phyloP scores from a whole-genome alignment of 2,797 vertebrate species.

The Loris lydekkerianus region DNA sequence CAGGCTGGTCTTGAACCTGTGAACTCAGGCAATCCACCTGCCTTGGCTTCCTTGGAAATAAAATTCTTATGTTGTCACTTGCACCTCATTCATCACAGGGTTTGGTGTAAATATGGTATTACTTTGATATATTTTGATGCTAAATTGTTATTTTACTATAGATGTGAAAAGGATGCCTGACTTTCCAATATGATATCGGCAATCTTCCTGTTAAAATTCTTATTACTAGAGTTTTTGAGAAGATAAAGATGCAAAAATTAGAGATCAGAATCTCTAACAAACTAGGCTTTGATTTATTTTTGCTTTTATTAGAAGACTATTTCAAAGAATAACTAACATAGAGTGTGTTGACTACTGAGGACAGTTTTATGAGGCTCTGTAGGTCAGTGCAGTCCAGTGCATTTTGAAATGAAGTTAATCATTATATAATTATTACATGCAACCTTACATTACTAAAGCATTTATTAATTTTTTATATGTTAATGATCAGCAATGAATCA shows the following conservation, averaged over 20 bases:
- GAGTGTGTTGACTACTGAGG: background rate
- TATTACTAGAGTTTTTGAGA: background rate
- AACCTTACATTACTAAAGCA: background rate
- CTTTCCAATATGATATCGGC: background rate
- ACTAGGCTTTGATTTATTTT: background rate
- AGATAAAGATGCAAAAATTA: background rate
- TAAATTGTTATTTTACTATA: background rate
- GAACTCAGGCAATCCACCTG: too few species aligned
- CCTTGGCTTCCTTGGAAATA: background rate
- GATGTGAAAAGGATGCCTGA: background rate
- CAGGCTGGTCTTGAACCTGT: too few species aligned
- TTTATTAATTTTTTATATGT: slow-evolving; percentile 13
- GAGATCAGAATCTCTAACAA: background rate
- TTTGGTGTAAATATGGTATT: background rate
- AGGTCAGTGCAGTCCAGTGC: background rate
- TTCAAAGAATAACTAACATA: background rate
- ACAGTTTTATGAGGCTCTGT: background rate
- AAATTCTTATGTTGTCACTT: background rate
- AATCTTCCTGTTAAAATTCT: background rate
- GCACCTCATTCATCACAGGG: background rate
- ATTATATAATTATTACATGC: slow-evolving; percentile 5
- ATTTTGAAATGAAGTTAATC: slow-evolving; percentile 35
- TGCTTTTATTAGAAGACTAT: background rate
- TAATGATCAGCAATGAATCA: background rate
- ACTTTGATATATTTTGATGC: background rate